phyloP scores from a whole-genome alignment of 2,113 vertebrate genomes.

The Gopherus evgoodei region DNA sequence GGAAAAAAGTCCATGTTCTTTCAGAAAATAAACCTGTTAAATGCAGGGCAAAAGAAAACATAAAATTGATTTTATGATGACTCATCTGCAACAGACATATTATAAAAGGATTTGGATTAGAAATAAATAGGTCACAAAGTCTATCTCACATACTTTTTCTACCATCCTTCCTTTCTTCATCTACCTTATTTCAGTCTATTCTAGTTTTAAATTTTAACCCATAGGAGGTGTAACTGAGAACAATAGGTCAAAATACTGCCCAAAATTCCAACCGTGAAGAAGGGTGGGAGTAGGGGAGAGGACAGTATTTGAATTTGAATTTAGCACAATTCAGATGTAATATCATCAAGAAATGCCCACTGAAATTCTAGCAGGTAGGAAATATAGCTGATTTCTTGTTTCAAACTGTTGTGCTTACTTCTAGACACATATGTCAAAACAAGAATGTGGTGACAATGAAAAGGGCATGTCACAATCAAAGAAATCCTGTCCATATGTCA shows the following conservation, averaged over 20 bases:
- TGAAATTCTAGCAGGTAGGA: neutral
- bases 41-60: conserved; percentile 36
- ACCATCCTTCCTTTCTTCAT: neutral
- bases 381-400: neutral
- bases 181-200: neutral
- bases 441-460: neutral
- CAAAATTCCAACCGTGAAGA: neutral
- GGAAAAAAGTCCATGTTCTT: neutral
- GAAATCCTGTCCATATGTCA: neutral
- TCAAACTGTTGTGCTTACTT: neutral
- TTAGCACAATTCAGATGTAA: neutral
- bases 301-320: neutral
- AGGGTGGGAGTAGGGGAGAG: neutral
- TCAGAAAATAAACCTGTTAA: conserved; percentile 19
- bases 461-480: neutral
- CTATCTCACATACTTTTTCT: neutral
- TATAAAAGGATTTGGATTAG: conserved; percentile 9
- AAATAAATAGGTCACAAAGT: conserved; percentile 46
- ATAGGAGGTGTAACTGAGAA: neutral
- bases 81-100: conserved; percentile 25
- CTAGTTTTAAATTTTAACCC: neutral
- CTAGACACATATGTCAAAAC: neutral
- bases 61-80: conserved; percentile 15
- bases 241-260: neutral
- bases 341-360: neutral